Percentiles rank a stretch among this genome's conserved stretches.
Conservation (phyloP, 2,888 invertebrate genomes). For the Lagria hirta region DNA sequence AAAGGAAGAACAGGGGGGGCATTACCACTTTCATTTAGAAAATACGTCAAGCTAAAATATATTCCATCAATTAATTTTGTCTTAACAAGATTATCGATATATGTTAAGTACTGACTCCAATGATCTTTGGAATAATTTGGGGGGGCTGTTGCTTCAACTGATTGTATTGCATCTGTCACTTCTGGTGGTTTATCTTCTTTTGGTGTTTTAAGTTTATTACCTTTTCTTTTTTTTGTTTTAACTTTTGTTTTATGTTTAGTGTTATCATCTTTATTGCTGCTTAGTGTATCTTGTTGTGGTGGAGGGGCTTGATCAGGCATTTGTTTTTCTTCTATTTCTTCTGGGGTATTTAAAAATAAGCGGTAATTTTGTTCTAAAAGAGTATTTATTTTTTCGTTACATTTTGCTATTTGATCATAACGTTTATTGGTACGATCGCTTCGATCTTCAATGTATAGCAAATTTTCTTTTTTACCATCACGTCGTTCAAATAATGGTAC, state of each 20-base stretch:
- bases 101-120: constrained; percentile 38
- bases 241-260: constrained; percentile 26
- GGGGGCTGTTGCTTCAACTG: constrained; percentile 52
- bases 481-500: constrained; percentile 75
- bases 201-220: constrained; percentile 14
- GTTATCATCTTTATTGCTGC: constrained; percentile 17
- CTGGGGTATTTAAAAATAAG: constrained; percentile 66
- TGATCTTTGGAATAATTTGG: constrained; percentile 42
- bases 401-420: constrained; percentile 55
- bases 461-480: constrained; percentile 61
- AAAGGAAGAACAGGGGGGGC: constrained; percentile 59
- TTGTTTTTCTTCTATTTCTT: constrained; percentile 29
- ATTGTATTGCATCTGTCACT: constrained; percentile 35
- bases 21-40: constrained; percentile 61
- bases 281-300: constrained; percentile 33
- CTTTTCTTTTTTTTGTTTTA: constrained; percentile 26
- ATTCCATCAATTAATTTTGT: constrained; percentile 60
- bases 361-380: constrained; percentile 67
- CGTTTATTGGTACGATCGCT: constrained; percentile 59
- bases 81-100: constrained; percentile 54
- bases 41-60: constrained; percentile 60
- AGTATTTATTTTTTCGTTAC: constrained; percentile 60
- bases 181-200: constrained; percentile 31
- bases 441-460: constrained; percentile 61
- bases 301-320: constrained; percentile 18